Base-by-base conservation (phyloP, 2,797 vertebrate genomes). In the Chaetophractus vellerosus region DNA sequence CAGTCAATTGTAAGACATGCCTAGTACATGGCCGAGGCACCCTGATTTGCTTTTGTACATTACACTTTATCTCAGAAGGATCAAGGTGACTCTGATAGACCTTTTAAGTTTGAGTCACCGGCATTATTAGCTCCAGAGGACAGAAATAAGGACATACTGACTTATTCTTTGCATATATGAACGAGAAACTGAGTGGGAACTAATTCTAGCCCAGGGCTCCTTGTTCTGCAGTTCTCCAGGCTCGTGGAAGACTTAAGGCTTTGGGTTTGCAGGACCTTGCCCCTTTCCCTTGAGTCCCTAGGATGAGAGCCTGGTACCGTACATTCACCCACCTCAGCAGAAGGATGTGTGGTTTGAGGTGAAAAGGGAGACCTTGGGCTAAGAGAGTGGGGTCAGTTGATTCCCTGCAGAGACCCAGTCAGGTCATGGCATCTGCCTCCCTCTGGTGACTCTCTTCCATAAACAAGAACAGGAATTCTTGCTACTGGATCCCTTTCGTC, bases 401-500 rank as follows among this genome's bases (percentile, higher is more conserved):
- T 80, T 61, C 71, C 88, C 63, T 72, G 26, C 55, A 71, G 86
- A 89, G 85, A 85, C 91, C 85, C 19, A 23, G 71, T 74, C 92
- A 50, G 91, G 79, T 81, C 87, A 88, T 48, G 23, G 16, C 31
- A 85, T 64, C 64, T 52, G 7, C 50, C 91, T 94, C 69, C 80
- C 78, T 88, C 52, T 69, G 78, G 61, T 91, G 64, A 57, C 91
- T 50, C 33, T 95, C 89, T 76, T 88, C 94, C 36, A 81, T 97
- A 95, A 97, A 96, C 96, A 95, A 76, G 92, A 80, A 41, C 83
- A 95, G 83, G 72, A 94, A 96, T 97, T 84, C 83, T 76, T 96
- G 93, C 95, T 61, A 9, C 86, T 63, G 84, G 93, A 93, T 96
- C 95, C 87, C 66, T 96, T 91, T 89, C 83, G 26, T 78, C 87